phyloP scores from a whole-genome alignment of 1,140 invertebrate genomes.

The Zaprionus davidi region DNA sequence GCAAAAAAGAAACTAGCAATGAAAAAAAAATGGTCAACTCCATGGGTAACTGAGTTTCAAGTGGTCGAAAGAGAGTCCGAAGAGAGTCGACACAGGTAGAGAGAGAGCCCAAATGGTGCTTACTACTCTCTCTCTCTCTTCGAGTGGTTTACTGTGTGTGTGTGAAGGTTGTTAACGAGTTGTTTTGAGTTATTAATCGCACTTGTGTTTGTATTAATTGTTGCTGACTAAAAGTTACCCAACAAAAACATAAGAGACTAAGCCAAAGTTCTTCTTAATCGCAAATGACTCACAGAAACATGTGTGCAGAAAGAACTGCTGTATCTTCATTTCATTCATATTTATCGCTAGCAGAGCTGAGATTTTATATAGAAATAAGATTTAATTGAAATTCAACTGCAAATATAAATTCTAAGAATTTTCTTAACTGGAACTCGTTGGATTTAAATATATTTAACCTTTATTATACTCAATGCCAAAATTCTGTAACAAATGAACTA shows the following conservation, averaged over 20 bases:
- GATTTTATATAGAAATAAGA: neutral
- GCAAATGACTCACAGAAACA: conserved; percentile 35
- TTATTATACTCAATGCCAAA: neutral
- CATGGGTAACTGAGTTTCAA: neutral
- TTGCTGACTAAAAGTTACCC: conserved; percentile 33
- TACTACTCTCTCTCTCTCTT: conserved; percentile 18
- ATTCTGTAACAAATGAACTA: neutral
- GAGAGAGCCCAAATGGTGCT: neutral
- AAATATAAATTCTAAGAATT: neutral
- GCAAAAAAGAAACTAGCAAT: conserved; percentile 41
- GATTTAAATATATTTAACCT: neutral
- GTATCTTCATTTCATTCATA: neutral
- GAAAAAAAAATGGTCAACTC: conserved; percentile 10
- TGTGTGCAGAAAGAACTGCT: conserved; percentile 20
- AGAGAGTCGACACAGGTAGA: conserved; percentile 10
- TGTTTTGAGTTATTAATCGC: conserved; percentile 38
- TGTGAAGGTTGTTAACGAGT: conserved; percentile 42
- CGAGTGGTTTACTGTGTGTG: conserved; percentile 8
- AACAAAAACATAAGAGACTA: conserved; percentile 11
- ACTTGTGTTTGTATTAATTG: conserved; percentile 50
- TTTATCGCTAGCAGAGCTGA: neutral
- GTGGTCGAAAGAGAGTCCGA: conserved; percentile 10
- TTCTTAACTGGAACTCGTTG: neutral
- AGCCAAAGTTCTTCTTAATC: conserved; percentile 37
- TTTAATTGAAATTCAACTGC: too few species aligned